phyloP scores from a whole-genome alignment of 2,797 vertebrate genomes.

The Myotis planiceps region DNA sequence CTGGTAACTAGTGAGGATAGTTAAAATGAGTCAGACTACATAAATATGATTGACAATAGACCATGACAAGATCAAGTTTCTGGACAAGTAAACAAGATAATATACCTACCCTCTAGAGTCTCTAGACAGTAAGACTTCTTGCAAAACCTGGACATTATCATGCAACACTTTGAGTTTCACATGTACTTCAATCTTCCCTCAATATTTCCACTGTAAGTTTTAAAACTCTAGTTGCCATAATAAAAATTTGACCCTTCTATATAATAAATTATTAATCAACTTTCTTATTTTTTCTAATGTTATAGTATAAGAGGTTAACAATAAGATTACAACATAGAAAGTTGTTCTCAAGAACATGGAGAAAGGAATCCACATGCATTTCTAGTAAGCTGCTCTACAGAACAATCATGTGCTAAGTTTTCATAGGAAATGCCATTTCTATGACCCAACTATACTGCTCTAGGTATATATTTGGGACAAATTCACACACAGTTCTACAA shows the following conservation, averaged over 20 bases:
- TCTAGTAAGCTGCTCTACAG: not conserved
- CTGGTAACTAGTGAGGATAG: not conserved
- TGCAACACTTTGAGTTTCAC: not conserved
- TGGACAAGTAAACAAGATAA: not conserved
- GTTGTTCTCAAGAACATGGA: not conserved
- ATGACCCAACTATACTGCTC: not conserved
- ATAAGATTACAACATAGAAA: not conserved
- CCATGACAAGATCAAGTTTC: not conserved
- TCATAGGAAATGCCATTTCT: not conserved
- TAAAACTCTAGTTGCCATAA: not conserved
- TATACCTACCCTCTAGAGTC: not conserved
- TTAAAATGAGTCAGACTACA: not conserved
- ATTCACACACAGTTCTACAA: not conserved
- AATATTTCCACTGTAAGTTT: not conserved
- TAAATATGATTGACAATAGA: not conserved
- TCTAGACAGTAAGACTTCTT: not conserved
- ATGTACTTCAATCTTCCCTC: constrained; percentile 27
- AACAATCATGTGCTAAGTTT: not conserved
- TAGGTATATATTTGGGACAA: not conserved
- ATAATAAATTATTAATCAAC: not conserved
- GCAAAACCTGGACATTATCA: not conserved
- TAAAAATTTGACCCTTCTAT: constrained; percentile 15
- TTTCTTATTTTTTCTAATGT: not conserved
- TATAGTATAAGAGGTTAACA: constrained; percentile 4
- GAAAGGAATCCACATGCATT: not conserved